Evolutionary conservation across 2,888 invertebrate genomes (phyloP).

Genomic region (Philhelius pedissequus): DNA sequence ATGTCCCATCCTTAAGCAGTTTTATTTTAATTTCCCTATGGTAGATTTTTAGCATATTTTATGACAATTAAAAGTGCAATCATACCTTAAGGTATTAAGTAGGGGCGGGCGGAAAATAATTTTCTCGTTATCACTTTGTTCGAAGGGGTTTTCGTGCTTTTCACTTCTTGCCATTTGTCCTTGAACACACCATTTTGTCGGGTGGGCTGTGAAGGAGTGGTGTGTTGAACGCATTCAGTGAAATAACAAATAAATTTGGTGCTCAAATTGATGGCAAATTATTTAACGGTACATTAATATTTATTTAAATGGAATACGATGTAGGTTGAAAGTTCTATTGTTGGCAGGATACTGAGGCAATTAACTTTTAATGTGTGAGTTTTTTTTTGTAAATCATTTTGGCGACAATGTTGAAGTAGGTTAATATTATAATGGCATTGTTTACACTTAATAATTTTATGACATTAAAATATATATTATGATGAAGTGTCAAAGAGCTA

Average conservation of each 20-base stretch:
- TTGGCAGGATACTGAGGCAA: conserved; percentile 44
- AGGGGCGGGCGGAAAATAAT: neutral
- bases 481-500: neutral
- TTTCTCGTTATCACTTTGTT: conserved; percentile 38
- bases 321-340: conserved; percentile 25
- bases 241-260: conserved; percentile 25
- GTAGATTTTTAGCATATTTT: conserved; percentile 19
- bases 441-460: conserved; percentile 41
- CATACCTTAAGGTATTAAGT: neutral
- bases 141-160: neutral
- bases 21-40: conserved; percentile 26
- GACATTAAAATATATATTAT: neutral
- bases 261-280: conserved; percentile 40
- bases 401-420: conserved; percentile 27
- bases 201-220: no score
- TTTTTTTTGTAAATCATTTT: neutral
- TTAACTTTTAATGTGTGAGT: conserved; percentile 57
- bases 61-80: conserved; percentile 51
- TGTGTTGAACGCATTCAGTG: neutral
- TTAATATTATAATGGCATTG: conserved; percentile 56
- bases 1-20: conserved; percentile 12
- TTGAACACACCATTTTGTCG: conserved; percentile 11
- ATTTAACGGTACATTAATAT: conserved; percentile 63
- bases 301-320: conserved; percentile 47
- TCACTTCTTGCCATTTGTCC: conserved; percentile 5